These are phyloP conservation scores for Phalanger gymnotis DNA, from an alignment of 2,797 vertebrate species.

Conservation along the genomic window DNA sequence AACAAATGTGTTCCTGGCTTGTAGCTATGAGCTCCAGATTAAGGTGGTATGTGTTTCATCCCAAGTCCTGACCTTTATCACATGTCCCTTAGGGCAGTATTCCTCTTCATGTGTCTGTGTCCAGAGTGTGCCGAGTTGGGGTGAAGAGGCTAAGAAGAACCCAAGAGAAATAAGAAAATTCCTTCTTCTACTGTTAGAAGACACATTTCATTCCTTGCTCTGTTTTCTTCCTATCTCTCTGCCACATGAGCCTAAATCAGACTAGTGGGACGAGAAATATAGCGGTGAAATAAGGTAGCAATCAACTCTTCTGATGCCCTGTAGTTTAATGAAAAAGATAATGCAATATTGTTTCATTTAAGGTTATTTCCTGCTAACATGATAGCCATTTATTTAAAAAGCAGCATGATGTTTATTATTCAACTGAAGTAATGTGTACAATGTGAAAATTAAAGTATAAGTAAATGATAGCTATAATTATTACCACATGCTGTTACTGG, in stretches of 20 bases:
- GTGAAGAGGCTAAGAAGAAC: not conserved
- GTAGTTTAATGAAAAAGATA: conserved; percentile 30
- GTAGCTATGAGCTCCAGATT: conserved; percentile 69
- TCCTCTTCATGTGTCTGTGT: conserved; percentile 38
- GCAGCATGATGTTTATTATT: not conserved
- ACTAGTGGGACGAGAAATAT: conserved; percentile 7
- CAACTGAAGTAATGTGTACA: not conserved
- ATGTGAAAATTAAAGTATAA: not conserved
- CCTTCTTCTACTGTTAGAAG: conserved; percentile 36
- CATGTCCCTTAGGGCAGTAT: conserved; percentile 19
- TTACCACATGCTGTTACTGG: not conserved
- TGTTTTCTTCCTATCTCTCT: not conserved
- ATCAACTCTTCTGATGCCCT: conserved; percentile 12
- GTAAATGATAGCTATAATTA: not conserved
- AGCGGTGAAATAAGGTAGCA: not conserved
- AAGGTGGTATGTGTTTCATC: conserved; percentile 71
- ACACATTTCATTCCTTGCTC: conserved; percentile 23
- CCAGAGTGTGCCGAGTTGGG: not conserved
- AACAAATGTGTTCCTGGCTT: conserved; percentile 65
- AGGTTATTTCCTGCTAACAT: not conserved
- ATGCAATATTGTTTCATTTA: conserved; percentile 12
- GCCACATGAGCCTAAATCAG: conserved; percentile 19
- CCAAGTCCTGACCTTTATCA: conserved; percentile 54
- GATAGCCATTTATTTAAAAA: not conserved
- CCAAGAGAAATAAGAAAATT: conserved; percentile 15